These are phyloP conservation scores for Protosalanx chinensis DNA, from an alignment of 2,797 vertebrate genomes.

Conservation along the genomic window DNA sequence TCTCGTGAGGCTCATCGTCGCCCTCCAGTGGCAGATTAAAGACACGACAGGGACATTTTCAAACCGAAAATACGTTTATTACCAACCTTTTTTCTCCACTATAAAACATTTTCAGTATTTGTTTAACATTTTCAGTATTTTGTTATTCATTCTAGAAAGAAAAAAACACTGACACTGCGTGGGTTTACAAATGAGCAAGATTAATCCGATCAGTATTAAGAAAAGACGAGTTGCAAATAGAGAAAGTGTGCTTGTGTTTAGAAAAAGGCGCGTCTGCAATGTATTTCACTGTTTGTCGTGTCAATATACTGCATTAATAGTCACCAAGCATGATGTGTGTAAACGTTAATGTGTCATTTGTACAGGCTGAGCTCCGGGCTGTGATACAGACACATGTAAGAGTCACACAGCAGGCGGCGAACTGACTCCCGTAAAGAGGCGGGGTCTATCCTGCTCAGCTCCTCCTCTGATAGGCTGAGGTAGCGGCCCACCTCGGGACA, in stretches of 20 bases:
- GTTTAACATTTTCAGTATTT: no score
- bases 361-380: slow-evolving; percentile 80
- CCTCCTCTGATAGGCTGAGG: slow-evolving; percentile 70
- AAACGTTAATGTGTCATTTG: slow-evolving; percentile 65
- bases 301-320: background rate
- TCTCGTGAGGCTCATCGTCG: background rate
- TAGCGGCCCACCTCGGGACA: slow-evolving; percentile 81
- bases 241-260: slow-evolving; percentile 14
- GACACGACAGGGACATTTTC: background rate
- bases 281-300: slow-evolving; percentile 7
- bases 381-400: slow-evolving; percentile 86
- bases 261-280: background rate
- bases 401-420: slow-evolving; percentile 78
- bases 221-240: slow-evolving; percentile 50
- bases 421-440: slow-evolving; percentile 60
- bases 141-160: background rate
- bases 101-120: no score
- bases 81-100: background rate
- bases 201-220: slow-evolving; percentile 14
- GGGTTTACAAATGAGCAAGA: background rate
- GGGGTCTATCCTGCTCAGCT: slow-evolving; percentile 69
- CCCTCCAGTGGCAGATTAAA: background rate
- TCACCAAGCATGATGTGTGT: background rate
- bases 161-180: background rate
- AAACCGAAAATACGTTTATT: background rate